Evolutionary conservation across 2,888 invertebrate genomes (phyloP), one percentile per base, ranked within the genome.

Genomic region (Hydrotaea diabolus): DNA sequence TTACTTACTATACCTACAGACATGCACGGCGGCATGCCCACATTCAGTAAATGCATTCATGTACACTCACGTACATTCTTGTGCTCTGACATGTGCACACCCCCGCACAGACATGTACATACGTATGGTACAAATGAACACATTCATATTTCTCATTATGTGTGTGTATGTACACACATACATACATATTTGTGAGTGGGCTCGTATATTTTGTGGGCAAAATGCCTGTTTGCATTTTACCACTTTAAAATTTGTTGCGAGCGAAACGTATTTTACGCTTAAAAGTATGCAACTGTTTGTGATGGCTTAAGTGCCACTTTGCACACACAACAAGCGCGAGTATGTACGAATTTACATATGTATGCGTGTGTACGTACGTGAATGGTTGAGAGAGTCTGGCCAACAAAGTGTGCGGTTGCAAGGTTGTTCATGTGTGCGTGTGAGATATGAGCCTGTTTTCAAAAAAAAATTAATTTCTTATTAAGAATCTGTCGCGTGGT

Each of bases 201-300:
- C 15, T 17, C 31, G 31, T 31, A 19, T 66, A 21, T 66, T 46
- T 21, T 69, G 69, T 43, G 69, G 69, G 11, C 21, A 69, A 46
- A 43, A 69, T 46, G 69, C 43, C 39, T 69, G 46, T 69, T 69
- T 69, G 69, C 69, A 69, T 46, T 46, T 69, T 43, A 19, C 43
- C 69, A 69, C 69, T 69, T 69, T 46, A 69, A 69, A 69, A 69
- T 23, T 66, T 66, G 69, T 46, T 69, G 15, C 69, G 31, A 31
- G n/a, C 43, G 23, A 71, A 62, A 64, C 49, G 43, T 80, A 74
- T 46, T 62, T 76, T 71, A 36, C 39, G 43, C 74, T 77, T 95
- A 87, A 96, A 95, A 17, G 95, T 95, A 80, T 46, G 74, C 73
- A 57, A 73, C 73, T 59, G 73, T 76, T 66, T 72, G 17, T 72